phyloP scores from a whole-genome alignment of 1,140 invertebrate genomes.

The Callitettix versicolor region DNA sequence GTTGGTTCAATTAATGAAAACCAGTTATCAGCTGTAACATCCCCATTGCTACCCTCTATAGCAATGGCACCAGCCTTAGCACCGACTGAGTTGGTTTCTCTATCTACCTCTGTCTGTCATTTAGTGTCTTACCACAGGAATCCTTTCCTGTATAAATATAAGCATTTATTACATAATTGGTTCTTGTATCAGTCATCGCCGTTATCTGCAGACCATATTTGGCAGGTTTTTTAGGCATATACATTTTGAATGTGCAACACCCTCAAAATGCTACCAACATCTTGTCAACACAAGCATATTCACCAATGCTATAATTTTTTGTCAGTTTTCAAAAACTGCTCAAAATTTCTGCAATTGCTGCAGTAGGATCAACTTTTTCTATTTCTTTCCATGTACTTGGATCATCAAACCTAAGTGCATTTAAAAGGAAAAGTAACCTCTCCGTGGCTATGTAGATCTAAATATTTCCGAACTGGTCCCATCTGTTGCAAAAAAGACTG shows the following conservation, averaged over 20 bases:
- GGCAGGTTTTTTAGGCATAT: constrained; percentile 34
- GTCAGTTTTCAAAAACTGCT: constrained; percentile 29
- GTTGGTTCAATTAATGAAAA: constrained; percentile 20
- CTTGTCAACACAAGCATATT: constrained; percentile 26
- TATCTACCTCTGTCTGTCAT: constrained; percentile 2
- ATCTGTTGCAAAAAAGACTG: no score
- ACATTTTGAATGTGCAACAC: constrained; percentile 30
- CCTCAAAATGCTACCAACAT: constrained; percentile 31
- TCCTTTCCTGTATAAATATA: constrained; percentile 16
- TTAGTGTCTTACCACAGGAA: not conserved
- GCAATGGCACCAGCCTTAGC: constrained; percentile 21
- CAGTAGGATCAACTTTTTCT: constrained; percentile 1
- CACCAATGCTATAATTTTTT: constrained; percentile 19
- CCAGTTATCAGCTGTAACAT: constrained; percentile 22
- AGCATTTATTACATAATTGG: constrained; percentile 17
- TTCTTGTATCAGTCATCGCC: constrained; percentile 2
- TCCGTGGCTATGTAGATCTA: no score
- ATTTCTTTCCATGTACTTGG: not conserved
- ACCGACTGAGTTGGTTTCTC: constrained; percentile 21
- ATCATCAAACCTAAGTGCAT: no score
- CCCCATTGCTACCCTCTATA: constrained; percentile 13
- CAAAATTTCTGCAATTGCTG: constrained; percentile 22
- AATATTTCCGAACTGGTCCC: no score
- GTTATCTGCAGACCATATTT: constrained; percentile 31
- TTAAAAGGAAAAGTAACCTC: no score